Evolutionary conservation across 2,888 invertebrate species (phyloP), one percentile per base, ranked within the genome.

Genomic region (Andrena trimmerana): DNA sequence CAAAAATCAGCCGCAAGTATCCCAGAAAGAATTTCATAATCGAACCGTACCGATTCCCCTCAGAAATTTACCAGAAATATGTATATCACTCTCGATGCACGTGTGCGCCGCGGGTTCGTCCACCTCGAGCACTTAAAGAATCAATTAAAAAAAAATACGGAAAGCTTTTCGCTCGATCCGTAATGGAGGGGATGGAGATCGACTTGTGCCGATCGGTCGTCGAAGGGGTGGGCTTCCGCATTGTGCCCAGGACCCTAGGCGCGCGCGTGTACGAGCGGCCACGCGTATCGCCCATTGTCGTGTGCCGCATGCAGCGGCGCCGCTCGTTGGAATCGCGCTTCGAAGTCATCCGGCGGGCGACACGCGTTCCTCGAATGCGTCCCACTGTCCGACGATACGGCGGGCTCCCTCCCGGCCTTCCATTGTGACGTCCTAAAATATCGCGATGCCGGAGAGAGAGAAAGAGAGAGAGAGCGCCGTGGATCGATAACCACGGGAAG

Each of bases 401-500:
- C 42, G 81, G 81, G 75, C 36, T 69, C 60, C 76, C 73, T 73
- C 80, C 63, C 50, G 86, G 83, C 86, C 87, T 83, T 57, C 84
- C 81, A 89, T 89, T 83, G 87, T 86, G 72, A 77, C 80, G 69
- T 88, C 87, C 89, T 84, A 90, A 90, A 90, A 90, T 88, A 86
- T 86, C 86, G 84, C 79, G 84, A 87, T 87, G 80, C 78, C 85
- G 81, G 81, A 75, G 74, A 68, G 76, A 77, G 62, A 16, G 42
- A n/a, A 8, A 16, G 36, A 66, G 66, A 54, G 65, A 24, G 36
- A 13, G 54, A 8, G 8, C 2, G 20, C 20, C 20, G 83, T 78
- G 88, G 90, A 90, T 89, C 90, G 89, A 90, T 91, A 90, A 87
- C 88, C 78, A 77, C 70, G 86, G 24, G 80, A 85, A 91, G 89